Percentiles rank a stretch among this genome's conserved stretches.
Conservation (phyloP, 2,797 vertebrate genomes). For the Malacoctenus gilli region DNA sequence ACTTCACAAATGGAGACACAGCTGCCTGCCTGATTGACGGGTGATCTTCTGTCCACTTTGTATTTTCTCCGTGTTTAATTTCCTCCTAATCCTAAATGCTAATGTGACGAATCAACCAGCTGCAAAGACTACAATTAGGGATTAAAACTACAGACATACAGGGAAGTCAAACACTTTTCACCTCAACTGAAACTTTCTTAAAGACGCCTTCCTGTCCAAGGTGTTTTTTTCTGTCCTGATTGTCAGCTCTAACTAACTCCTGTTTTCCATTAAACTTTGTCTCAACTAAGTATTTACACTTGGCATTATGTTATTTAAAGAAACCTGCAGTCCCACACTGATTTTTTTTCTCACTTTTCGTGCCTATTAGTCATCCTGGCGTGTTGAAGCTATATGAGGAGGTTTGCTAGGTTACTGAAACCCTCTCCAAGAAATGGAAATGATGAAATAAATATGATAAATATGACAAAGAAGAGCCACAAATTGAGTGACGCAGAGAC, state of each 20-base stretch:
- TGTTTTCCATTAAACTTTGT: too few relatives aligned
- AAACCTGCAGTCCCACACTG: too few relatives aligned
- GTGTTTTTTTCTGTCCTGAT: not conserved
- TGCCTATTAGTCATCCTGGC: not conserved
- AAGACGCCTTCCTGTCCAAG: too few relatives aligned
- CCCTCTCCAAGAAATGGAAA: too few relatives aligned
- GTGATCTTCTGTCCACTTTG: slow-evolving; percentile 14
- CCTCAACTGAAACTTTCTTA: not conserved
- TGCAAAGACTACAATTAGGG: slow-evolving; percentile 1
- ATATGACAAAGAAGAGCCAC: too few relatives aligned
- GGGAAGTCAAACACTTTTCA: too few relatives aligned
- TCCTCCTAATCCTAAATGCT: slow-evolving; percentile 25
- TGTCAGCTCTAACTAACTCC: slow-evolving; percentile 3
- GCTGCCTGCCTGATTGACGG: slow-evolving; percentile 17
- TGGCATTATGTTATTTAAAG: not conserved
- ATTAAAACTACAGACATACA: not conserved
- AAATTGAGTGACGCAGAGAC: too few relatives aligned
- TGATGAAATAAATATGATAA: too few relatives aligned
- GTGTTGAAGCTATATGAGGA: not conserved
- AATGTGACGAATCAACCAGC: slow-evolving; percentile 10
- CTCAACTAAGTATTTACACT: too few relatives aligned
- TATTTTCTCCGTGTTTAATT: slow-evolving; percentile 20
- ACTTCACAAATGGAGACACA: slow-evolving; percentile 8
- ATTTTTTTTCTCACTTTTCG: not conserved
- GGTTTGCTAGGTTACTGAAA: not conserved